Evolutionary conservation across 2,113 vertebrate genomes (phyloP).

Genomic region (Cettia cetti): DNA sequence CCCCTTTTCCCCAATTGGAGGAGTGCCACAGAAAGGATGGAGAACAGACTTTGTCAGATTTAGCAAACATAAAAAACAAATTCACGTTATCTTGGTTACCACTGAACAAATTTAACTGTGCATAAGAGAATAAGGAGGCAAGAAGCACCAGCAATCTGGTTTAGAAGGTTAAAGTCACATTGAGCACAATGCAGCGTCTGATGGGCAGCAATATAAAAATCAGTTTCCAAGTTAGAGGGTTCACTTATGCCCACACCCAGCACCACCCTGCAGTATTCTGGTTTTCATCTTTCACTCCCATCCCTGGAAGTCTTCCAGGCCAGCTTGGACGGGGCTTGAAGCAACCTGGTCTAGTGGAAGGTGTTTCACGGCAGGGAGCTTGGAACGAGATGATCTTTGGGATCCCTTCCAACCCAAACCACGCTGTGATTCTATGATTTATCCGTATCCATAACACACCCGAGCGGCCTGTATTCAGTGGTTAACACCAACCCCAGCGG

Average conservation of each 20-base stretch:
- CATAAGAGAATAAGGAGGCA: neutral
- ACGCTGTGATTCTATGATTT: neutral
- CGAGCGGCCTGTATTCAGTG: neutral
- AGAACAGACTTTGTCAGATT: neutral
- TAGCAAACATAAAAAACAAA: neutral
- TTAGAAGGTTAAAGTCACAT: neutral
- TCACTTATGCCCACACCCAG: neutral
- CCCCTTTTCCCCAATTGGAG: accelerated
- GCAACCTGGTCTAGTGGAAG: neutral
- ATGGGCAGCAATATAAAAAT: neutral
- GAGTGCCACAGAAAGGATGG: neutral
- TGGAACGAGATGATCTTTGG: neutral
- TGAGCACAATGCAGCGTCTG: neutral
- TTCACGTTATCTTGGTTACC: neutral
- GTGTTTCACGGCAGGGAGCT: neutral
- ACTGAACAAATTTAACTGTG: accelerated
- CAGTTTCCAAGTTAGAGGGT: neutral
- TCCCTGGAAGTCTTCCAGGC: neutral
- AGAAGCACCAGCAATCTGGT: neutral
- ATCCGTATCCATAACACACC: accelerated
- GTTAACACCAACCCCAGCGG: neutral
- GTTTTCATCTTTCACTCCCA: neutral
- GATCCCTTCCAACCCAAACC: neutral
- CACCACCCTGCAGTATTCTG: neutral
- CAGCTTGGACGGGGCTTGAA: neutral